phyloP scores from a whole-genome alignment of 2,113 vertebrate genomes.

The Delphinapterus leucas region DNA sequence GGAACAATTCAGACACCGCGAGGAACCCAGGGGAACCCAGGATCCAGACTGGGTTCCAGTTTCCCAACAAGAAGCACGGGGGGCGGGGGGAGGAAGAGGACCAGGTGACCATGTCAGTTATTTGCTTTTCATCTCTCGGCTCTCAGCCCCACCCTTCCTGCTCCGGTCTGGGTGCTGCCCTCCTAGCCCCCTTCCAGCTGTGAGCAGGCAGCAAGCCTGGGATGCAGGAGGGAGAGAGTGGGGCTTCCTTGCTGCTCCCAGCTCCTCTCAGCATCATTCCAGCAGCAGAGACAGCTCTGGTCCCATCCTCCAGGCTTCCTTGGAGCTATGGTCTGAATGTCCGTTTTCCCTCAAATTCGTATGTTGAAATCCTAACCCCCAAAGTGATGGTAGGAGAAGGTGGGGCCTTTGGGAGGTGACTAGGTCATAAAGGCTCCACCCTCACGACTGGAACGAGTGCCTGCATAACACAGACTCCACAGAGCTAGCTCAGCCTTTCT shows the following conservation, averaged over 20 bases:
- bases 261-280: too few relatives aligned
- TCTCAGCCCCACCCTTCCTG: not conserved
- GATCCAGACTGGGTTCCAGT: not conserved
- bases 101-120: not conserved
- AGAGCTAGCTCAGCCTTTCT: not conserved
- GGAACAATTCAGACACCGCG: fast-evolving
- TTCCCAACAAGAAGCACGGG: not conserved
- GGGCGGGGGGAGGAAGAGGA: too few relatives aligned
- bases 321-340: not conserved
- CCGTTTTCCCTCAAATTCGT: not conserved
- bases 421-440: not conserved
- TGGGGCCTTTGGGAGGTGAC: not conserved
- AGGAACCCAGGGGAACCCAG: not conserved
- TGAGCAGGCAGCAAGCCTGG: not conserved
- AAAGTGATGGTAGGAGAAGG: not conserved
- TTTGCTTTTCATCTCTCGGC: not conserved
- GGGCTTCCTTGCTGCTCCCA: not conserved
- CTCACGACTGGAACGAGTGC: fast-evolving
- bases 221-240: fast-evolving
- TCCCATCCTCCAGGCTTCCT: not conserved
- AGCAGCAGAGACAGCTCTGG: not conserved
- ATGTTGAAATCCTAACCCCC: not conserved
- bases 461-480: not conserved
- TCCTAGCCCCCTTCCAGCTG: not conserved
- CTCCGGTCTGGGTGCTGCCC: not conserved